Conservation (phyloP, 2,113 vertebrate genomes). For the Pygathrix nemaeus region DNA sequence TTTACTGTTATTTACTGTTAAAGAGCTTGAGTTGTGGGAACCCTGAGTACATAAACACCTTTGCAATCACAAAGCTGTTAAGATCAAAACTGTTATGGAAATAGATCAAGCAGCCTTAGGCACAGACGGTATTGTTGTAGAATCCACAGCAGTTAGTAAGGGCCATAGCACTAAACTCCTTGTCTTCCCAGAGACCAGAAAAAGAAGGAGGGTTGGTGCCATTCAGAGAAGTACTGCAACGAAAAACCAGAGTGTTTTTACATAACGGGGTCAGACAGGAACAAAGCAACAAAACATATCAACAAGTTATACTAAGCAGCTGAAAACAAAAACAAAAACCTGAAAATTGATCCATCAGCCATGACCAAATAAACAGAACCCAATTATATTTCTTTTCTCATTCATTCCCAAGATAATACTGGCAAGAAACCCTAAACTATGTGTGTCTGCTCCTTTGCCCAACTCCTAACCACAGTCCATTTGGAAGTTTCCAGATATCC, state of each 20-base stretch:
- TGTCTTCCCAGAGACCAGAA: conserved; percentile 64
- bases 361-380: background rate
- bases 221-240: conserved; percentile 67
- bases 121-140: conserved; percentile 71
- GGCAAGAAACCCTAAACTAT: background rate
- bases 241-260: conserved; percentile 1
- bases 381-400: background rate
- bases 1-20: background rate
- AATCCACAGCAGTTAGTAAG: conserved; percentile 76
- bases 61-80: background rate
- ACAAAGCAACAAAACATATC: background rate
- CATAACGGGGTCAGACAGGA: background rate
- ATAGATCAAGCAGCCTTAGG: background rate
- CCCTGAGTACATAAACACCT: background rate
- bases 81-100: background rate
- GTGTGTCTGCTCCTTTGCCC: background rate
- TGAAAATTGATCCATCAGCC: background rate
- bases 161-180: background rate
- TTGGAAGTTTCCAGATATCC: background rate
- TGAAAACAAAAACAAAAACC: background rate
- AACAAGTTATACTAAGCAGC: background rate
- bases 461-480: background rate
- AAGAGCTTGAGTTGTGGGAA: background rate
- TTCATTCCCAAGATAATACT: background rate
- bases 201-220: conserved; percentile 69